A percentile compares a stretch with the other conserved stretches of the same genome.
Evolutionary conservation across 2,888 invertebrate genomes (phyloP).

Genomic region (Eristalis pertinax): DNA sequence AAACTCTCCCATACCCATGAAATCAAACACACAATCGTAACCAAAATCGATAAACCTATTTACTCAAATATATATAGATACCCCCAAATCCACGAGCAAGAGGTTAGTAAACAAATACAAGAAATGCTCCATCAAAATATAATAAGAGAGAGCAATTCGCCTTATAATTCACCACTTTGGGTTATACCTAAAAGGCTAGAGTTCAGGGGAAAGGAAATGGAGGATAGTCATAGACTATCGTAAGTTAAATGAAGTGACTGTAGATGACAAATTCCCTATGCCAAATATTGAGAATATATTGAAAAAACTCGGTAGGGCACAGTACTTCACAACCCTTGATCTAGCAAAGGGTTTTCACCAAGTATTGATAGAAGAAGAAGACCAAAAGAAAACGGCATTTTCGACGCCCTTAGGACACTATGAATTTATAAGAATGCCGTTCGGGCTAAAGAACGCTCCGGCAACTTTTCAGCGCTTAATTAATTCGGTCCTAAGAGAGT

Average conservation of each 20-base stretch:
- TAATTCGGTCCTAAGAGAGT: not conserved
- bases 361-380: constrained; percentile 37
- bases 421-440: constrained; percentile 12
- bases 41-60: constrained; percentile 2
- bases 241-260: constrained; percentile 48
- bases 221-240: not conserved
- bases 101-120: too few species aligned
- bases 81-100: constrained; percentile 13
- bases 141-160: too few species aligned
- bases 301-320: constrained; percentile 42
- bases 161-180: too few species aligned
- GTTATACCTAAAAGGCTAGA: too few species aligned
- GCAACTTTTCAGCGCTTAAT: too few species aligned
- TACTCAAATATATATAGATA: constrained; percentile 9
- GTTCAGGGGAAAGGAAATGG: too few species aligned
- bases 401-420: constrained; percentile 55
- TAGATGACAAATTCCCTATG: constrained; percentile 55
- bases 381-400: constrained; percentile 50
- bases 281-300: constrained; percentile 47
- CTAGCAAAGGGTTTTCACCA: constrained; percentile 60
- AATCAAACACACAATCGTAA: not conserved
- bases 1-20: too few species aligned
- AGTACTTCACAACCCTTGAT: constrained; percentile 60
- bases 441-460: too few species aligned
- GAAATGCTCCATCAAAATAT: too few species aligned